Conservation (phyloP, 2,113 vertebrate genomes). For the Paedocypris sp. region DNA sequence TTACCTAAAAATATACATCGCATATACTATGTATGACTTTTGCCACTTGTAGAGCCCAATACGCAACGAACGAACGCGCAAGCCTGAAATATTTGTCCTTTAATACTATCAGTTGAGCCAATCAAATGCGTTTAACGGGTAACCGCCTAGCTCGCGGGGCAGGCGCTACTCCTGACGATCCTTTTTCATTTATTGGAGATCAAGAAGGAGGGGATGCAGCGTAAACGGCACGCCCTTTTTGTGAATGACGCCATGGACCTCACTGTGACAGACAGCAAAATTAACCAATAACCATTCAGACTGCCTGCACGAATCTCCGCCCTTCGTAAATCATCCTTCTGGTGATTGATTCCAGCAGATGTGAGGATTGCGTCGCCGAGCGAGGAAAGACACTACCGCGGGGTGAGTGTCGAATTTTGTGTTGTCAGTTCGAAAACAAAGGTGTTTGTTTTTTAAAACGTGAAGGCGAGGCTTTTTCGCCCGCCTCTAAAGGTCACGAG, state of each 20-base stretch:
- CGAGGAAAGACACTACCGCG: slow-evolving; percentile 39
- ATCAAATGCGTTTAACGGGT: slow-evolving; percentile 22
- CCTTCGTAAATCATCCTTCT: not conserved
- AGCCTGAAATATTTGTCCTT: too few relatives aligned
- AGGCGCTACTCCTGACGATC: too few relatives aligned
- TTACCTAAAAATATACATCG: too few relatives aligned
- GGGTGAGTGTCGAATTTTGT: slow-evolving; percentile 45
- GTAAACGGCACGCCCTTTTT: slow-evolving; percentile 18
- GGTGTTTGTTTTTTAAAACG: not conserved
- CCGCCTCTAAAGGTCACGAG: not conserved
- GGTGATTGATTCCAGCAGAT: slow-evolving; percentile 56
- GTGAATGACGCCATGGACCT: not conserved
- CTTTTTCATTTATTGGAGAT: not conserved
- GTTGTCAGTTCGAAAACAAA: not conserved
- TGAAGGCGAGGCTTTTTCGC: not conserved
- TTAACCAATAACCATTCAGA: slow-evolving; percentile 35
- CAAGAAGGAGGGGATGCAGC: not conserved
- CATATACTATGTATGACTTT: too few relatives aligned
- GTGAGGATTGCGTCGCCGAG: slow-evolving; percentile 30
- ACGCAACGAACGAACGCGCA: too few relatives aligned
- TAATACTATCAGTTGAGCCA: slow-evolving; percentile 28
- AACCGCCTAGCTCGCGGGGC: slow-evolving; percentile 21
- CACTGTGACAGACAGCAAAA: not conserved
- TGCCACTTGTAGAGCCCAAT: too few relatives aligned
- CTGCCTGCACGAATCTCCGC: slow-evolving; percentile 27